These are phyloP conservation scores for Proisotoma minuta DNA, from an alignment of 2,888 invertebrate genomes.

Conservation along the genomic window DNA sequence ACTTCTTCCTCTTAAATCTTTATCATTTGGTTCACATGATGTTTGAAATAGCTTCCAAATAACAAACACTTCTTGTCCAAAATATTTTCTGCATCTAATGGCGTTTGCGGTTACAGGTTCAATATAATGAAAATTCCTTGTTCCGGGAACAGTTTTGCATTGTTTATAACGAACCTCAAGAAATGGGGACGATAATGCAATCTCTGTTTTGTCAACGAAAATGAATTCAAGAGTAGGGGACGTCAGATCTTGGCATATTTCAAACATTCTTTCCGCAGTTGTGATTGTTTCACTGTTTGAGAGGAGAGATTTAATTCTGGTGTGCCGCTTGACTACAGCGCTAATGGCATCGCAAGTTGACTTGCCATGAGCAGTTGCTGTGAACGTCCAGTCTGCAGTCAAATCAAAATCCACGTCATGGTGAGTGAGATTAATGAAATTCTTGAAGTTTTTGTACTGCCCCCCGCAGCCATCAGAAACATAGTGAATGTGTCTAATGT, in stretches of 20 bases:
- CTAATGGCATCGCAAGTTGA: conserved; percentile 15
- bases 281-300: not conserved
- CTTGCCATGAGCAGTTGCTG: conserved; percentile 13
- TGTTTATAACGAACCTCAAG: not conserved
- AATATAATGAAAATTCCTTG: not conserved
- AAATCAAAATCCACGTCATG: conserved; percentile 18
- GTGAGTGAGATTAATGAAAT: conserved; percentile 9
- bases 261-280: not conserved
- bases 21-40: not conserved
- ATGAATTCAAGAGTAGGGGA: not conserved
- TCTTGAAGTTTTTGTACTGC: conserved; percentile 18
- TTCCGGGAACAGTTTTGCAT: not conserved
- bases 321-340: conserved; percentile 36
- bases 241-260: not conserved
- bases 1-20: not conserved
- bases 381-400: conserved; percentile 19
- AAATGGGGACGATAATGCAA: not conserved
- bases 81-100: not conserved
- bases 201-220: not conserved
- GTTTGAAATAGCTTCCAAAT: not conserved
- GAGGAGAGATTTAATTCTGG: conserved; percentile 22
- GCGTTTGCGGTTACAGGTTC: not conserved
- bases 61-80: not conserved
- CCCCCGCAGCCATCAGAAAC: conserved; percentile 11
- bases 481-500: not conserved